Conservation (phyloP, 2,888 invertebrate genomes). For the Nemoura dubitans region DNA sequence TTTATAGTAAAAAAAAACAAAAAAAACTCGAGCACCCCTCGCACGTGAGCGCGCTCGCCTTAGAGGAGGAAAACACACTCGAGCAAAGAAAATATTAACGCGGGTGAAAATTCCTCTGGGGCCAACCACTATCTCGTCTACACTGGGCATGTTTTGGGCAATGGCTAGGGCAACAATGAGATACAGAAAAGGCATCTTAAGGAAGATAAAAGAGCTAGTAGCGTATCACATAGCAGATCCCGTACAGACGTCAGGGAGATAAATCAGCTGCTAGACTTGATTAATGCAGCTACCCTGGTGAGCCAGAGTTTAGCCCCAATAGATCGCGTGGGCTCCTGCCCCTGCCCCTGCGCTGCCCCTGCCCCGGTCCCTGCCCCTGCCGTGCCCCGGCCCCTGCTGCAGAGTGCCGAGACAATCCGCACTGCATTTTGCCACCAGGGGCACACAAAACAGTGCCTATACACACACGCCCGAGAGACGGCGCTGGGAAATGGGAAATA, state of each 20-base stretch:
- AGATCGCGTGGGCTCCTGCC: neutral
- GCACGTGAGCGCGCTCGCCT: too few relatives aligned
- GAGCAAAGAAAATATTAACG: neutral
- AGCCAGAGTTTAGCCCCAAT: conserved; percentile 21
- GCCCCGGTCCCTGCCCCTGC: too few relatives aligned
- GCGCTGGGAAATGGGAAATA: neutral
- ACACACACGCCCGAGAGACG: too few relatives aligned
- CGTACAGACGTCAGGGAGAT: conserved; percentile 20
- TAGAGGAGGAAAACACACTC: neutral
- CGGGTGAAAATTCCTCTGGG: neutral
- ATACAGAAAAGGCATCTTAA: conserved; percentile 38
- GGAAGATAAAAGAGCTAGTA: conserved; percentile 41
- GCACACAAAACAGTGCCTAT: neutral
- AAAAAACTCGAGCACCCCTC: neutral
- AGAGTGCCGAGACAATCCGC: neutral
- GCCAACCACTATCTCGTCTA: neutral
- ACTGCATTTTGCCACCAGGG: neutral
- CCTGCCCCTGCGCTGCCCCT: neutral
- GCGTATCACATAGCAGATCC: conserved; percentile 33
- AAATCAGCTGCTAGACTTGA: conserved; percentile 35
- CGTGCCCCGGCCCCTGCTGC: too few relatives aligned
- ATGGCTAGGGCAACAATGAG: conserved; percentile 29
- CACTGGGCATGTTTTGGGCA: neutral
- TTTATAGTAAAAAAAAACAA: neutral
- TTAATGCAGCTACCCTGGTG: conserved; percentile 24